phyloP scores from a whole-genome alignment of 1,140 invertebrate genomes.

The Zophobas atratus region DNA sequence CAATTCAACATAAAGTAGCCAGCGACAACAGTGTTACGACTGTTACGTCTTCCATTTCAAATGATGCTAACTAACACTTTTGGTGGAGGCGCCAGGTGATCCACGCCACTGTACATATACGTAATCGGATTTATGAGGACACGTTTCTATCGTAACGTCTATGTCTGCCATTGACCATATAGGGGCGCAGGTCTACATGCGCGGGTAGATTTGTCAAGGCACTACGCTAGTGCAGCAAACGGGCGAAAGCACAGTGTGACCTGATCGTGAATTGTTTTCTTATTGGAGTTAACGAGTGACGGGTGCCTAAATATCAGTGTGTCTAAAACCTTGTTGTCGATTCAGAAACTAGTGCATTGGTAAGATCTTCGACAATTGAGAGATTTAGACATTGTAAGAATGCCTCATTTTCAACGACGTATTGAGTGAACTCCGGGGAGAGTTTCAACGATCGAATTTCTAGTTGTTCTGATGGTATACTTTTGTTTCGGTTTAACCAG shows the following conservation, averaged over 20 bases:
- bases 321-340: constrained; percentile 15
- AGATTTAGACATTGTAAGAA: neutral
- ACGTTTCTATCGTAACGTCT: constrained; percentile 12
- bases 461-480: constrained; percentile 6
- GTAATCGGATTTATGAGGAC: constrained; percentile 12
- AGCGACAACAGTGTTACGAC: no score
- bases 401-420: neutral
- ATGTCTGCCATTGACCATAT: constrained; percentile 9
- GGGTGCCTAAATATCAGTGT: constrained; percentile 15
- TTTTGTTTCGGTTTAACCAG: constrained; percentile 9
- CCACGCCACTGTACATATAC: constrained; percentile 7
- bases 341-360: constrained; percentile 41
- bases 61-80: neutral
- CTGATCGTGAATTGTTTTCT: constrained; percentile 33
- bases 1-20: no score
- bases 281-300: constrained; percentile 45
- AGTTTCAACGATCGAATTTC: constrained; percentile 14
- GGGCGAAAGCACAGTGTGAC: constrained; percentile 39
- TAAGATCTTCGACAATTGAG: constrained; percentile 9
- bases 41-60: neutral
- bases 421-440: neutral
- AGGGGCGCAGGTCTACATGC: constrained; percentile 52
- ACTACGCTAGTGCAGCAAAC: constrained; percentile 55
- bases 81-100: neutral
- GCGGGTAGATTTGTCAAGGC: constrained; percentile 33